These are phyloP conservation scores for Octomys mimax DNA, from an alignment of 2,797 vertebrate species.

Conservation along the genomic window DNA sequence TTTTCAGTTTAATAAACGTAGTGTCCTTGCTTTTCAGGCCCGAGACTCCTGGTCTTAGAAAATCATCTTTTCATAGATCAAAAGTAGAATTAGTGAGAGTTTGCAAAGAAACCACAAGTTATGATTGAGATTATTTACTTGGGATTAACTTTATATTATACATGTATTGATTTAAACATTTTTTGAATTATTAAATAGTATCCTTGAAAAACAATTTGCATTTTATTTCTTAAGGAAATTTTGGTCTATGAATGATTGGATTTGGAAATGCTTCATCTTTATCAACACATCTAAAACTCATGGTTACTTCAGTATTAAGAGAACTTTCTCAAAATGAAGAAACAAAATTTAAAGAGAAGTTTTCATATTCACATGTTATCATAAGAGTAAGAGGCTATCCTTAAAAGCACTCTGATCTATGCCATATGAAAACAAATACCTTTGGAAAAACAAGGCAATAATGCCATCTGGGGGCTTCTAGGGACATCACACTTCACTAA, in stretches of 20 bases:
- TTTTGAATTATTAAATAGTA: slow-evolving; percentile 72
- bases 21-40: slow-evolving; percentile 16
- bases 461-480: slow-evolving; percentile 89
- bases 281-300: slow-evolving; percentile 79
- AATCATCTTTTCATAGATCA: slow-evolving; percentile 50
- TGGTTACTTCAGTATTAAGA: slow-evolving; percentile 73
- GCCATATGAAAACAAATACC: slow-evolving; percentile 84
- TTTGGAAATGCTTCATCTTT: slow-evolving; percentile 77
- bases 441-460: slow-evolving; percentile 88
- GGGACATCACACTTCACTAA: slow-evolving; percentile 85
- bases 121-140: slow-evolving; percentile 35
- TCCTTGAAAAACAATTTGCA: not conserved
- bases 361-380: slow-evolving; percentile 80
- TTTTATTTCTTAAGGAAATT: slow-evolving; percentile 62
- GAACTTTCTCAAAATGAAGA: slow-evolving; percentile 65
- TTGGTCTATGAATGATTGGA: slow-evolving; percentile 69
- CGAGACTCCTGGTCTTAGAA: slow-evolving; percentile 43
- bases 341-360: slow-evolving; percentile 55
- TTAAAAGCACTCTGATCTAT: slow-evolving; percentile 78
- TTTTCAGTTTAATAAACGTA: slow-evolving; percentile 52
- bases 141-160: slow-evolving; percentile 70
- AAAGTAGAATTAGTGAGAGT: slow-evolving; percentile 50
- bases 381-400: slow-evolving; percentile 70
- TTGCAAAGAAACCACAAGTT: slow-evolving; percentile 41
- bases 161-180: slow-evolving; percentile 71